Evolutionary conservation across 2,888 invertebrate species (phyloP), one percentile per base, ranked within the genome.

Genomic region (Malthinus flaveolus): DNA sequence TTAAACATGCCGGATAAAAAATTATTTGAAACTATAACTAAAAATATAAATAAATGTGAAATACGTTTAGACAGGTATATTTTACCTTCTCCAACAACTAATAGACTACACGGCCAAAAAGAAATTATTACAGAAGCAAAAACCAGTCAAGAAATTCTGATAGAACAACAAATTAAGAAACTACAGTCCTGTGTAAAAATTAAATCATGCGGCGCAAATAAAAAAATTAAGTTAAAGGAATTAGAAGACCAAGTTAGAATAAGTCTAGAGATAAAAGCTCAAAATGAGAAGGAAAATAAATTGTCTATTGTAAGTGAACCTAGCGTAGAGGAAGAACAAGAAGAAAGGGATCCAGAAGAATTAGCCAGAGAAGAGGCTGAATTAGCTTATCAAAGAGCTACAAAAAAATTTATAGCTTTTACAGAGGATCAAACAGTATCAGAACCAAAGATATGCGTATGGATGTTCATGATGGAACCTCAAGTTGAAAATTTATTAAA

Each of bases 391-490:
- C 42, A 11, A 15, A 33, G 7, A 42, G 9, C 23, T 9, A n/a
- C 1, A 15, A 46, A 51, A 10, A 47, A 52, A 37, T 59, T 55
- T 45, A 52, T 60, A 44, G 50, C 52, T 32, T 61, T 63, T 49
- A 54, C 54, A 49, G 53, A 48, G 7, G 33, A 59, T 34, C 7
- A 31, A 8, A 8, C 37, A 12, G n/a, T 48, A 11, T 37, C 62
- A 32, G 23, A 48, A 53, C 75, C 77, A 3, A 64, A 62, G 61
- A 57, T 73, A 34, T 70, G 72, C 31, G 58, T 71, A 4, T 76
- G 74, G 74, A 66, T 69, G 3, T 78, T 72, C 59, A 63, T 76
- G 66, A 62, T 62, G 7, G 62, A 75, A 63, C 37, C 64, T 8
- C 73, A 75, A 53, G 59, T 76, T 12, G 59, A 68, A 47, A 37